Percentiles rank a stretch among this genome's conserved stretches.
These are phyloP conservation scores for Aricia agestis DNA, from an alignment of 1,140 invertebrate species.

Conservation along the genomic window DNA sequence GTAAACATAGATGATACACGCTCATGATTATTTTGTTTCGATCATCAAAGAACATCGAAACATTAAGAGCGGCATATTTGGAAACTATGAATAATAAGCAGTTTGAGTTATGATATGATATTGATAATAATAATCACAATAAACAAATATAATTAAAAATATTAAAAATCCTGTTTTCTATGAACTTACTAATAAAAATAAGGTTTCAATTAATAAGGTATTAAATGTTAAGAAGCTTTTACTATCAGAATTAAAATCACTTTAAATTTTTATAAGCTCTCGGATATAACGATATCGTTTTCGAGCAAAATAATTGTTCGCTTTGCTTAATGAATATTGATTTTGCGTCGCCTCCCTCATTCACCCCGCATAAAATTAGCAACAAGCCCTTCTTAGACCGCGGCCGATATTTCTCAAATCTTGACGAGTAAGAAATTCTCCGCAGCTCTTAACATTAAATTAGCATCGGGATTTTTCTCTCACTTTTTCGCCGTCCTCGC, in stretches of 20 bases:
- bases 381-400: constrained; percentile 42
- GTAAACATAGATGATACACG: too few species aligned
- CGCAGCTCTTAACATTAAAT: constrained; percentile 60
- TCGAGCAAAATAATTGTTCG: constrained; percentile 53
- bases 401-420: constrained; percentile 42
- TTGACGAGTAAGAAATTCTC: constrained; percentile 58
- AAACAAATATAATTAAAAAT: too few species aligned
- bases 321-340: constrained; percentile 65
- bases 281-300: constrained; percentile 56
- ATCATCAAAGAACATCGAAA: too few species aligned
- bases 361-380: constrained; percentile 63
- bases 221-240: not conserved
- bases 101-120: too few species aligned
- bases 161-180: too few species aligned
- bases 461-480: constrained; percentile 68
- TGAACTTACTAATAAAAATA: too few species aligned
- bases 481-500: constrained; percentile 51
- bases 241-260: constrained; percentile 15
- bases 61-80: too few species aligned
- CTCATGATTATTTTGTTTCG: too few species aligned
- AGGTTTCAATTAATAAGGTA: too few species aligned
- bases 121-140: too few species aligned
- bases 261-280: constrained; percentile 28
- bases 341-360: constrained; percentile 44
- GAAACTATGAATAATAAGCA: too few species aligned